These are phyloP conservation scores for Brachionus asplanchnoidis DNA, from an alignment of 1,140 invertebrate species.

Conservation along the genomic window DNA sequence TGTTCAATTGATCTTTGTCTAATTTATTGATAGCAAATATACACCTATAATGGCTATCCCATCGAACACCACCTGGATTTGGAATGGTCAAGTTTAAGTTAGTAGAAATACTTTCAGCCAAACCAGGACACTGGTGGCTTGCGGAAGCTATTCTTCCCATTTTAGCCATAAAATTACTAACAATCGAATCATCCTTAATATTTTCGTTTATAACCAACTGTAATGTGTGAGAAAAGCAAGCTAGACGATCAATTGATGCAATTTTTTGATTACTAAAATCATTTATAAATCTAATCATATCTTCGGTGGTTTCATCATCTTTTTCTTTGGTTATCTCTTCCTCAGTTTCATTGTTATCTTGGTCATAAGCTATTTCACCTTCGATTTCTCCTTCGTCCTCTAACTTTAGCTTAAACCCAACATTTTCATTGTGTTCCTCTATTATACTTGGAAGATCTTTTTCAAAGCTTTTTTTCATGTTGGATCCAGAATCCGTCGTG, in stretches of 20 bases:
- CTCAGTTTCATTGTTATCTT: neutral
- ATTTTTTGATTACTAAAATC: conserved; percentile 2
- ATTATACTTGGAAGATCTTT: neutral
- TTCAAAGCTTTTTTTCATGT: neutral
- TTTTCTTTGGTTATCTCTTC: neutral
- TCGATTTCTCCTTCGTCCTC: neutral
- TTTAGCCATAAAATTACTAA: neutral
- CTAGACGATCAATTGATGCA: neutral
- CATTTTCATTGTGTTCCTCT: neutral
- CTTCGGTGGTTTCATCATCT: neutral
- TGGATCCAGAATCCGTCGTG: neutral
- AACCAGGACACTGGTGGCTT: neutral
- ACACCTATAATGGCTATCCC: conserved; percentile 3
- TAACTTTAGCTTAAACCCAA: neutral
- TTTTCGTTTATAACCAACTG: neutral
- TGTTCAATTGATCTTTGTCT: conserved; percentile 6
- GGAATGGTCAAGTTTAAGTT: neutral
- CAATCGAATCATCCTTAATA: neutral
- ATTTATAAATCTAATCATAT: conserved; percentile 12
- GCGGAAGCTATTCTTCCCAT: neutral
- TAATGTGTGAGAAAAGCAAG: neutral
- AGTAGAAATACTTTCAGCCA: neutral
- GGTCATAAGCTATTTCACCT: neutral
- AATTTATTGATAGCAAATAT: conserved; percentile 1
- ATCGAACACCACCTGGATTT: neutral